Evolutionary conservation across 2,797 vertebrate species (phyloP), one percentile per base, ranked within the genome.

Genomic region (Pagetopsis macropterus): DNA sequence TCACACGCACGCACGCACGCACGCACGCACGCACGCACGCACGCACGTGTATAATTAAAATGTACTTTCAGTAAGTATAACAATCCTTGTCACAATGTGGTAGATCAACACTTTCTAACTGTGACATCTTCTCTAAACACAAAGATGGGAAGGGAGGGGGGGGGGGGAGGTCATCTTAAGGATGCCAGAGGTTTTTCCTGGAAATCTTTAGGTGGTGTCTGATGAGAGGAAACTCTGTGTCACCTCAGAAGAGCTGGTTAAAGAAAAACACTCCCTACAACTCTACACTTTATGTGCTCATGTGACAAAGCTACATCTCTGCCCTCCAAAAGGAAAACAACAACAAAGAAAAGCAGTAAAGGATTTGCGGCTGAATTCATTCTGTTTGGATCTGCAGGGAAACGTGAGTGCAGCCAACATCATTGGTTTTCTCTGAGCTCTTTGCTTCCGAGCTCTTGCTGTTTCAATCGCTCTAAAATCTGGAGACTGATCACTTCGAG

Each of bases 111-210:
- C 0, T 37, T 37, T 37, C 33, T 33, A 73, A 48, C 57, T 19
- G 52, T 51, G 52, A 76, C 72, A 73, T 88, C 79, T 79, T 79
- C 71, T 76, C 75, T 57, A 66, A 82, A 81, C 77, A 86, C 63
- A 86, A 72, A 76, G 19, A 67, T 74, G 61, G 76, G 84, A 78
- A 55, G 43, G 48, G 76, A 33, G 46, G 27, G 50, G 50, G 27
- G 50, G 50, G 61, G 60, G 57, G 63, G 14, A 62, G 78, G 83
- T 83, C 78, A 58, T 33, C 41, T 65, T 40, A 65, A 82, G 79
- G 83, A 84, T 75, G 75, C 74, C 80, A 76, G 62, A 71, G 78
- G 77, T 56, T 80, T 82, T 84, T 86, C 86, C 83, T 77, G 69
- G 76, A 76, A 70, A 72, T 67, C 82, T 79, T 79, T 70, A 71